Conservation (phyloP, 2,797 vertebrate genomes). For the Clamator glandarius region DNA sequence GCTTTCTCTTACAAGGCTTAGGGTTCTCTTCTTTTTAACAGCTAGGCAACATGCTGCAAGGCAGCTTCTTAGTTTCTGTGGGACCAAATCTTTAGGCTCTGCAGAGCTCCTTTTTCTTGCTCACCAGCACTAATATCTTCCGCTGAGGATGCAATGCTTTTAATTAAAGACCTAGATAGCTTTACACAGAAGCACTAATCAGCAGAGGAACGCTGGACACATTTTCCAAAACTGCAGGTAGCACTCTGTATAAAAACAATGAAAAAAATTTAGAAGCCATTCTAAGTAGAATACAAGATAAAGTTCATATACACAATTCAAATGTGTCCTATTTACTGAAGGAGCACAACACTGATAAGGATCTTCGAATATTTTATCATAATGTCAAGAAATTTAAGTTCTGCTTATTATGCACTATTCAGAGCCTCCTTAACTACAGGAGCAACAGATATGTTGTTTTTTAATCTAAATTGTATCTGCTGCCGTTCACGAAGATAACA, state of each 20-base stretch:
- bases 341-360: background rate
- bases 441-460: background rate
- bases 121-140: background rate
- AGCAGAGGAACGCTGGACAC: background rate
- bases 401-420: background rate
- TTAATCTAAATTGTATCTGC: background rate
- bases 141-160: background rate
- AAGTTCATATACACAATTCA: background rate
- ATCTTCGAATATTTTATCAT: background rate
- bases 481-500: background rate
- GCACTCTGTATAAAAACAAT: background rate
- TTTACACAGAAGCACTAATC: background rate
- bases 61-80: background rate
- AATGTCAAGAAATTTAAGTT: background rate
- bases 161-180: background rate
- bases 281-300: background rate
- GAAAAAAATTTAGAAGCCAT: background rate
- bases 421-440: background rate
- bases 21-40: background rate
- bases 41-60: background rate
- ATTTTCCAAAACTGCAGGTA: background rate
- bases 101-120: background rate
- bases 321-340: background rate
- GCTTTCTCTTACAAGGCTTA: accelerated
- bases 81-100: background rate